Evolutionary conservation across 2,113 vertebrate species (phyloP).

Genomic region (Ophiodon elongatus): DNA sequence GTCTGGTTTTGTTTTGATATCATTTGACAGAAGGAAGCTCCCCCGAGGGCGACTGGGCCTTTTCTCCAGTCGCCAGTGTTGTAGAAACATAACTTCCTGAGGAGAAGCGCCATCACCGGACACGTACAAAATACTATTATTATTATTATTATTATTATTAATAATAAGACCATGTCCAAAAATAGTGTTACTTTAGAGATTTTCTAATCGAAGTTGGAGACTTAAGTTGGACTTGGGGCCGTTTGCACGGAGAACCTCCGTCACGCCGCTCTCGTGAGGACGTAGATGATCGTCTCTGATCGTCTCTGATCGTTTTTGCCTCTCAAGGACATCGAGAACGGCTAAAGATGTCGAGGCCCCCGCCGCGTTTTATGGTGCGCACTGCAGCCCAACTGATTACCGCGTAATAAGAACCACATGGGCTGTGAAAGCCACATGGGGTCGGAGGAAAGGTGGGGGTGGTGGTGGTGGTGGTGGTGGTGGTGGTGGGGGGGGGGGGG

Average conservation of each 20-base stretch:
- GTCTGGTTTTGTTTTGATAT: conserved; percentile 7
- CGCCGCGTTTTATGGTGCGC: background rate
- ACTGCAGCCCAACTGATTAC: conserved; percentile 33
- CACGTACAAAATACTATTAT: background rate
- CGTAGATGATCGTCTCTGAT: too few relatives aligned
- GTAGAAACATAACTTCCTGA: background rate
- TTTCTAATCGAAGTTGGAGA: background rate
- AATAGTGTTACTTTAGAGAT: background rate
- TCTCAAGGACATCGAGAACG: background rate
- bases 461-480: too few relatives aligned
- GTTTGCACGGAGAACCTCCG: background rate
- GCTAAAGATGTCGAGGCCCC: background rate
- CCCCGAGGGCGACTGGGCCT: too few relatives aligned
- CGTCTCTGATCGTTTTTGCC: background rate
- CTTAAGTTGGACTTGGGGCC: background rate
- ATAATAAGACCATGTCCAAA: too few relatives aligned
- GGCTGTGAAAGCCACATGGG: conserved; percentile 14
- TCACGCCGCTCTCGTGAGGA: background rate
- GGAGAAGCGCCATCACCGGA: background rate
- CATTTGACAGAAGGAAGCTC: too few relatives aligned
- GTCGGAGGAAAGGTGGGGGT: too few relatives aligned
- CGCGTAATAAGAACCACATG: conserved; percentile 55
- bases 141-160: too few relatives aligned
- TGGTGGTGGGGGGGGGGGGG: too few relatives aligned
- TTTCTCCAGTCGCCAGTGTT: background rate